These are phyloP conservation scores for Epizoanthus scotinus DNA, from an alignment of 92 coral and sea anemone genomes.

Conservation along the genomic window DNA sequence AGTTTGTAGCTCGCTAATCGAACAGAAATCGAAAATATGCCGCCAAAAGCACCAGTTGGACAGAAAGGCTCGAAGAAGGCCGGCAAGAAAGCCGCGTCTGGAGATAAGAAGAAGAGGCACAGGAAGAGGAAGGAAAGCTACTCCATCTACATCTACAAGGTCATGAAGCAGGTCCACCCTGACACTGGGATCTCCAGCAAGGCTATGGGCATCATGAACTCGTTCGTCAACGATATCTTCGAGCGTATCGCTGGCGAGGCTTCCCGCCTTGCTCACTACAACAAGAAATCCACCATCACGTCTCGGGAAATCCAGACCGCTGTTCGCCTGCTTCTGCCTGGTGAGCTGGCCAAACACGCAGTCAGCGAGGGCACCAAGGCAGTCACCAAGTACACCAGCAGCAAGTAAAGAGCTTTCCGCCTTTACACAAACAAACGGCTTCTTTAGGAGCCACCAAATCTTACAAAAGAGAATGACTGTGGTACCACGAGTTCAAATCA, in stretches of 20 bases:
- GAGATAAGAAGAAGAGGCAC: conserved; percentile 54
- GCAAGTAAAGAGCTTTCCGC: conserved; percentile 63
- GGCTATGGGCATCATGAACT: conserved; percentile 99
- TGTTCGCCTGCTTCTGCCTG: conserved; percentile 77
- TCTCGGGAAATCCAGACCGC: conserved; percentile 94
- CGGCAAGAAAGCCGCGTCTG: conserved; percentile 31
- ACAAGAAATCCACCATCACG: conserved; percentile 86
- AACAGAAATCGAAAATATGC: no score
- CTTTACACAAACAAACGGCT: conserved; percentile 51
- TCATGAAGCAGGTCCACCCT: conserved; percentile 96
- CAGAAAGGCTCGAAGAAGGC: conserved; percentile 36
- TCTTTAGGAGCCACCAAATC: no score
- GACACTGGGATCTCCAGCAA: conserved; percentile 99
- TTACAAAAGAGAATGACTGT: no score
- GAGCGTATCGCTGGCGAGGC: conserved; percentile 90
- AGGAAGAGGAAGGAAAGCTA: conserved; percentile 83
- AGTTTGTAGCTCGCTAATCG: no score
- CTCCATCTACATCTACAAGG: conserved; percentile 96
- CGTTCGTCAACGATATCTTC: conserved; percentile 93
- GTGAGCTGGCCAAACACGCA: conserved; percentile 84
- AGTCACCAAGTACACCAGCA: conserved; percentile 90
- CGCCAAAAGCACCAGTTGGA: background rate
- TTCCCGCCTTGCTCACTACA: conserved; percentile 87
- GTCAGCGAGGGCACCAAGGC: conserved; percentile 86
- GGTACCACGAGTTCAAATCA: no score